These are phyloP conservation scores for Omphaloscelis lunosa DNA, from an alignment of 2,888 invertebrate genomes.

Conservation along the genomic window DNA sequence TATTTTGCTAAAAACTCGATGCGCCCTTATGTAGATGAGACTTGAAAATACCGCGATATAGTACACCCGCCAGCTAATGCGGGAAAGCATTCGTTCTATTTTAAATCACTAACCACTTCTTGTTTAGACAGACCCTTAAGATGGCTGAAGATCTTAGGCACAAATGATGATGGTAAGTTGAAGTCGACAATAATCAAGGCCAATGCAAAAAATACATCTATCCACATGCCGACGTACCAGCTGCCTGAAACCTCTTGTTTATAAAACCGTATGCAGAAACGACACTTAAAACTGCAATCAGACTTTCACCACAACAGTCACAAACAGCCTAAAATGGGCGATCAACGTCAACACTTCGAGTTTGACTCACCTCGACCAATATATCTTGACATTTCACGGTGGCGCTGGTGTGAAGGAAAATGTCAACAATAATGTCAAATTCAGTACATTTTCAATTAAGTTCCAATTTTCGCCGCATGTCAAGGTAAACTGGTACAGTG, in stretches of 20 bases:
- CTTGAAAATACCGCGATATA: too few relatives aligned
- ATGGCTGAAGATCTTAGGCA: background rate
- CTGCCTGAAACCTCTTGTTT: background rate
- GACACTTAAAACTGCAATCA: conserved; percentile 30
- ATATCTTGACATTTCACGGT: conserved; percentile 38
- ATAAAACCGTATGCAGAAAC: background rate
- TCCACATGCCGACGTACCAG: background rate
- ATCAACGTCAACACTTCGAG: conserved; percentile 47
- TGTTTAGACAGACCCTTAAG: background rate
- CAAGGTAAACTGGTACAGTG: conserved; percentile 19
- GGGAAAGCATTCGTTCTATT: background rate
- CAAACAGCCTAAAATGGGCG: conserved; percentile 30
- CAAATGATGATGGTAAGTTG: background rate
- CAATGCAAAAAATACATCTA: background rate
- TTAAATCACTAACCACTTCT: background rate
- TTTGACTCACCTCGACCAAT: conserved; percentile 28
- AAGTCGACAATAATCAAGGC: background rate
- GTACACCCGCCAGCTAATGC: too few relatives aligned
- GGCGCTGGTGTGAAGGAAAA: conserved; percentile 31
- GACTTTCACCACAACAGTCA: conserved; percentile 3
- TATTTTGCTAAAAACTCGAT: too few relatives aligned
- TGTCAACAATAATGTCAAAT: conserved; percentile 49
- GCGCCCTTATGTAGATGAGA: too few relatives aligned
- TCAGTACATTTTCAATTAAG: conserved; percentile 6
- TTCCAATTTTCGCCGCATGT: conserved; percentile 7